phyloP scores from a whole-genome alignment of 2,113 vertebrate species.

The Tenebrosternarchus preto region DNA sequence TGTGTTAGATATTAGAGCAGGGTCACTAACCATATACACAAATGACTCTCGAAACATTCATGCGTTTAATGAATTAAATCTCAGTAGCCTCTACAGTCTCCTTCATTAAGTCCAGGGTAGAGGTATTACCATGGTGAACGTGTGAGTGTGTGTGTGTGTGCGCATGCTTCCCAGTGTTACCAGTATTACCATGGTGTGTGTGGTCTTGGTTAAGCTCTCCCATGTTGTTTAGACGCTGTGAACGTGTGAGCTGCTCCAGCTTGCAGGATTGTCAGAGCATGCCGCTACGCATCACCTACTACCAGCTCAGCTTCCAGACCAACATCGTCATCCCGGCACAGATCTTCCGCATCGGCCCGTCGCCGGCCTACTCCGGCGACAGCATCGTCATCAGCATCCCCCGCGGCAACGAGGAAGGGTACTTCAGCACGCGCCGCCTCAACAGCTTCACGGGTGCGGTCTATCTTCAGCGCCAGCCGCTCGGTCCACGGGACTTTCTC shows the following conservation, averaged over 20 bases:
- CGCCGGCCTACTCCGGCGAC: conserved; percentile 85
- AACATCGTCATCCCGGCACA: conserved; percentile 85
- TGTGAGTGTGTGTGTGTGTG: too few relatives aligned
- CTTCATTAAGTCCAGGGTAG: background rate
- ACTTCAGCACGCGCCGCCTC: conserved; percentile 85
- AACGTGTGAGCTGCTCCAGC: conserved; percentile 81
- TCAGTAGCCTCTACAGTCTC: too few relatives aligned
- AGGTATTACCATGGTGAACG: too few relatives aligned
- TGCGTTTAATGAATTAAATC: too few relatives aligned
- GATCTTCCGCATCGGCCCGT: conserved; percentile 92
- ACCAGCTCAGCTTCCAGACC: conserved; percentile 90
- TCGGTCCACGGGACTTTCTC: conserved; percentile 84
- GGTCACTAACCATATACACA: too few relatives aligned
- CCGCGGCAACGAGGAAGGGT: conserved; percentile 85
- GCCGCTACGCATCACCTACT: conserved; percentile 84
- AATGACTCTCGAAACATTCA: too few relatives aligned
- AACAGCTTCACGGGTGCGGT: conserved; percentile 88
- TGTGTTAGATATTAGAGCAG: too few relatives aligned
- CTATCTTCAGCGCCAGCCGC: conserved; percentile 82
- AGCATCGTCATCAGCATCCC: conserved; percentile 83
- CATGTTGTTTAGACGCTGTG: conserved; percentile 79
- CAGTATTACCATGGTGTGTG: too few relatives aligned
- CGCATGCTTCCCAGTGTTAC: too few relatives aligned
- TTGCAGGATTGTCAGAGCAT: conserved; percentile 84
- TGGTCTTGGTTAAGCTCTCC: background rate